Conservation (phyloP, 2,113 vertebrate genomes). For the Rhinolophus sinicus region DNA sequence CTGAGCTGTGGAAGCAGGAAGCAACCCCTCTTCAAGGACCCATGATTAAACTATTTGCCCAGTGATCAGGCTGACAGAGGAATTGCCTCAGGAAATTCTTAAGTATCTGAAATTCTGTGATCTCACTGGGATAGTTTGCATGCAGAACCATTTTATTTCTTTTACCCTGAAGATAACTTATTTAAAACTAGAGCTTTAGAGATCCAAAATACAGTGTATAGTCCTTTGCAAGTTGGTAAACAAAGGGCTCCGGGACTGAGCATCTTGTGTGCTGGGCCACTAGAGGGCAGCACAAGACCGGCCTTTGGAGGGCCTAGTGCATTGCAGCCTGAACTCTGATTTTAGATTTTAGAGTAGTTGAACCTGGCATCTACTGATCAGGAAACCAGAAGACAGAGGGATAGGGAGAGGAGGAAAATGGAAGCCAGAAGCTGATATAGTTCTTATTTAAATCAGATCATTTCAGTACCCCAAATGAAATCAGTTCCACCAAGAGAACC, state of each 20-base stretch:
- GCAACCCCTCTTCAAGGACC: not conserved
- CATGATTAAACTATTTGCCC: not conserved
- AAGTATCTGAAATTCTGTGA: not conserved
- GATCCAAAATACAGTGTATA: not conserved
- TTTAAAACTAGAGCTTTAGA: not conserved
- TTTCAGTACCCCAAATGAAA: not conserved
- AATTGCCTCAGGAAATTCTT: not conserved
- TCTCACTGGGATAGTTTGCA: not conserved
- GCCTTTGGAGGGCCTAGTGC: fast-evolving
- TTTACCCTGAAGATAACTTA: not conserved
- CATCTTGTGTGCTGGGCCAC: conserved; percentile 25
- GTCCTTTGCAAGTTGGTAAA: not conserved
- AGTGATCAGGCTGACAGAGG: not conserved
- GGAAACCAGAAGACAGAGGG: not conserved
- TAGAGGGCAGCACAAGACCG: conserved; percentile 69
- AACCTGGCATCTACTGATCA: not conserved
- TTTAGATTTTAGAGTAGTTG: not conserved
- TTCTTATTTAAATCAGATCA: not conserved
- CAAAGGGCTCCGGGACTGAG: not conserved
- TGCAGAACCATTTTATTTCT: not conserved
- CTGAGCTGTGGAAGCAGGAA: not conserved
- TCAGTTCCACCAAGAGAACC: not conserved
- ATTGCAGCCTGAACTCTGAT: not conserved
- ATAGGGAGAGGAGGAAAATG: not conserved
- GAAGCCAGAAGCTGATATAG: not conserved